phyloP scores from a whole-genome alignment of 2,888 invertebrate species.

The Ormyrus thymus region DNA sequence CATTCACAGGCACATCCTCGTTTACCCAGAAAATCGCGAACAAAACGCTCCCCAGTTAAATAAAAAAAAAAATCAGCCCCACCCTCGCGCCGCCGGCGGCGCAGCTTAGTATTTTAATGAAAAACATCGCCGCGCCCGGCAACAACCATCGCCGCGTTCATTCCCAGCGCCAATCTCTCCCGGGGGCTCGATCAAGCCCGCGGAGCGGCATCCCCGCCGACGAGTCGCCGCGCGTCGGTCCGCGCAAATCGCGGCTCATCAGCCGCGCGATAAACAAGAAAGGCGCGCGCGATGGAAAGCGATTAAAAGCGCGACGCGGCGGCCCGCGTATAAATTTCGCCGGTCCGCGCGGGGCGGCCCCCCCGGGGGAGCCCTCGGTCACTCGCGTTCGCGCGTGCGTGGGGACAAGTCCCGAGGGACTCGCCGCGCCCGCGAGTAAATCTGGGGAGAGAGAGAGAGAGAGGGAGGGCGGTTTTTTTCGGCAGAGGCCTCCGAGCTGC shows the following conservation, averaged over 20 bases:
- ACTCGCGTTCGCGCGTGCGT: not conserved
- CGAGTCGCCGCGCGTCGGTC: not conserved
- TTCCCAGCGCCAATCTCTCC: constrained; percentile 22
- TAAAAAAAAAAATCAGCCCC: too few relatives aligned
- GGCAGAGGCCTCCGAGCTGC: not conserved
- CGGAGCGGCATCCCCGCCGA: not conserved
- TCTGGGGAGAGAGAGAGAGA: constrained; percentile 2
- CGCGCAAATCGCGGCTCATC: constrained; percentile 24
- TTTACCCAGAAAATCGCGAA: too few relatives aligned
- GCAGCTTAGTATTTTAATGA: constrained; percentile 9
- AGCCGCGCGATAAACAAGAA: constrained; percentile 7
- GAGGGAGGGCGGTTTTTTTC: too few relatives aligned
- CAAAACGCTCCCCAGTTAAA: too few relatives aligned
- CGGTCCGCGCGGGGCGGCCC: not conserved
- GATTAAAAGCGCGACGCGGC: constrained; percentile 37
- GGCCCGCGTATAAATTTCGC: constrained; percentile 10
- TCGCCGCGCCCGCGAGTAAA: constrained; percentile 9
- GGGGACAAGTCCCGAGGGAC: constrained; percentile 21
- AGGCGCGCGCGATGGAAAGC: constrained; percentile 20
- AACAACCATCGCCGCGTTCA: not conserved
- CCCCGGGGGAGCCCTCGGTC: not conserved
- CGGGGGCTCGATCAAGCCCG: constrained; percentile 31
- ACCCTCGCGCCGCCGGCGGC: too few relatives aligned
- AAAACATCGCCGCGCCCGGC: not conserved
- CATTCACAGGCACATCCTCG: too few relatives aligned